Conservation (phyloP, 2,113 vertebrate genomes). For the Neoarius graeffei region DNA sequence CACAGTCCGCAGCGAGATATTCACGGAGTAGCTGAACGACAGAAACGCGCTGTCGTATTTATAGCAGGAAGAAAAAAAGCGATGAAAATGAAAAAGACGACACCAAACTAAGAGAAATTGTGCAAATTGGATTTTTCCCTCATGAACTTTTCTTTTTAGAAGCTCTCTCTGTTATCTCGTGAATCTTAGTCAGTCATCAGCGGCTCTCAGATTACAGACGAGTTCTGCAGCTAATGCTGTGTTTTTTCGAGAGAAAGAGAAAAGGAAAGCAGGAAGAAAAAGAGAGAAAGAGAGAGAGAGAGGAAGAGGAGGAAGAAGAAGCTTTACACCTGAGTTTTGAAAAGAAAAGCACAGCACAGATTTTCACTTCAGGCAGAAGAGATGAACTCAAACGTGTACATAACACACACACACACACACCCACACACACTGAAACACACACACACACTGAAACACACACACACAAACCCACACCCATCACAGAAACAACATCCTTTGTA, state of each 20-base stretch:
- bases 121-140: not conserved
- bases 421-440: conserved; percentile 16
- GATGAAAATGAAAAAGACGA: no score
- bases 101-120: not conserved
- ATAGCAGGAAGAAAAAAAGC: not conserved
- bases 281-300: conserved; percentile 54
- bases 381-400: not conserved
- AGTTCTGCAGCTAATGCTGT: conserved; percentile 74
- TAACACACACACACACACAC: conserved; percentile 16
- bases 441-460: no score
- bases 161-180: conserved; percentile 53
- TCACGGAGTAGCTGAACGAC: not conserved
- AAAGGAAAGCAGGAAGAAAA: conserved; percentile 49
- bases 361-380: not conserved
- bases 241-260: conserved; percentile 49
- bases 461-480: conserved; percentile 20
- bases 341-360: conserved; percentile 28
- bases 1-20: not conserved
- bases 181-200: conserved; percentile 70
- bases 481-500: conserved; percentile 15
- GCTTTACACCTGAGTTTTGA: conserved; percentile 39
- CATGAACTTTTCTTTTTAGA: conserved; percentile 5
- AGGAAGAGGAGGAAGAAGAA: conserved; percentile 36
- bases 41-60: not conserved
- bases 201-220: conserved; percentile 77